Base-by-base conservation (phyloP, 1,140 invertebrate species). In the Caerostris extrusa region DNA sequence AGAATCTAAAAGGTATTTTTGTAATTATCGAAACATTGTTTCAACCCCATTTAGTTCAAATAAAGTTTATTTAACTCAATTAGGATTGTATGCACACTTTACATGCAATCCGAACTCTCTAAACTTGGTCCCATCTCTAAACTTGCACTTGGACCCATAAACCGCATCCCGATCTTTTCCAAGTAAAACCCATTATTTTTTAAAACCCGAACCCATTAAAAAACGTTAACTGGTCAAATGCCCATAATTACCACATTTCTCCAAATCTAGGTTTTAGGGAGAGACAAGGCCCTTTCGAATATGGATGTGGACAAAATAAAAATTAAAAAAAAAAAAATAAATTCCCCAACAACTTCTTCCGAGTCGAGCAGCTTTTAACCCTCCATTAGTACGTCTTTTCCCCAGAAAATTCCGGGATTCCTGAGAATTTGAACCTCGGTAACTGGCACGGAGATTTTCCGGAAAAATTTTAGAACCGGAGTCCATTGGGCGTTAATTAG, bases 161-260 rank as follows among this genome's bases (percentile, higher is more conserved):
- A 77, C 19, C 6, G 67, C 17, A 71, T 34, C 8, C 6, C n/a
- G n/a, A 19, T 7, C 69, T 77, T 50, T 34, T 6, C 34, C 34
- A 34, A 34, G 34, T 67, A 34, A 77, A 77, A 50, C 34, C 19
- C 50, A 8, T 34, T 0, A 34, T 77, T 19, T 77, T 77, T 34
- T 77, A n/a, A 77, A 77, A 77, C 69, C 69, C 3, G 50, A 77
- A 77, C 69, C 69, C 69, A 77, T 77, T 77, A 77, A 77, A 34
- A 6, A 10, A 7, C 69, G 19, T 34, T 77, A 34, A 10, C 19
- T 10, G 10, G 19, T 34, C 50, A 8, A 34, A 77, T 77, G 19
- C 34, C 69, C 19, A 77, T 77, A 77, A 77, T 77, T 77, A 77
- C 69, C 69, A 34, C 12, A 77, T 19, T 34, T 77, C 69, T 12